Evolutionary conservation across 2,888 invertebrate genomes (phyloP).

Genomic region (Axea sp.): DNA sequence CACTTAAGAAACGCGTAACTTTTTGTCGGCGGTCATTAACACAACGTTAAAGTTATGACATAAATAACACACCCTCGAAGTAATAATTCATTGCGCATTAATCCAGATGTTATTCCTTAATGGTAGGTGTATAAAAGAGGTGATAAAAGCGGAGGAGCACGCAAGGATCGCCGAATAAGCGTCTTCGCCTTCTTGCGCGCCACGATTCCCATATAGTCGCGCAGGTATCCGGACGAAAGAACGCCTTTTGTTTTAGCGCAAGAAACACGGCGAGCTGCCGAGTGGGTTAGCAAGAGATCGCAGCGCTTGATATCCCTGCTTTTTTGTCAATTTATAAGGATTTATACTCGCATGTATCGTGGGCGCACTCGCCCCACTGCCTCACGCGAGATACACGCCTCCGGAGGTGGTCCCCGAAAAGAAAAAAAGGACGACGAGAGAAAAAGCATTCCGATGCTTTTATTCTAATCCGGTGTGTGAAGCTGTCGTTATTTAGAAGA

Average conservation of each 20-base stretch:
- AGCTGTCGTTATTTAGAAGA: slow-evolving; percentile 20
- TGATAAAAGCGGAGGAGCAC: slow-evolving; percentile 52
- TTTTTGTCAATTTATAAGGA: slow-evolving; percentile 78
- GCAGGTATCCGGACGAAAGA: slow-evolving; percentile 54
- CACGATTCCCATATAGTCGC: slow-evolving; percentile 55
- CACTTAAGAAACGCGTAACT: slow-evolving; percentile 10
- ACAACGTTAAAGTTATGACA: slow-evolving; percentile 36
- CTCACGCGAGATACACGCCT: slow-evolving; percentile 50
- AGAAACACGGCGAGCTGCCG: slow-evolving; percentile 62
- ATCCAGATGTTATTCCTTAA: slow-evolving; percentile 57
- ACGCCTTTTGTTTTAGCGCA: slow-evolving; percentile 72
- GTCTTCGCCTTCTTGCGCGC: slow-evolving; percentile 38
- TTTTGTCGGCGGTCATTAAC: slow-evolving; percentile 29
- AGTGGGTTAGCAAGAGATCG: slow-evolving; percentile 74
- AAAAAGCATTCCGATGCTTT: slow-evolving; percentile 25
- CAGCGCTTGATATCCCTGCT: slow-evolving; percentile 72
- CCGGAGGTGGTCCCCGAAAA: slow-evolving; percentile 58
- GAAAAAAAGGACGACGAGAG: slow-evolving; percentile 6
- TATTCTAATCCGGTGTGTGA: slow-evolving; percentile 35
- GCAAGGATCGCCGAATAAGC: slow-evolving; percentile 60
- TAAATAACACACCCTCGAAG: slow-evolving; percentile 35
- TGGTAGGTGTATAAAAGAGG: slow-evolving; percentile 48
- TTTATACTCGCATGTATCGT: slow-evolving; percentile 73
- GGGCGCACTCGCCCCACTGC: slow-evolving; percentile 63
- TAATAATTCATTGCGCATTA: slow-evolving; percentile 46